phyloP scores from a whole-genome alignment of 2,113 vertebrate genomes.

The Myodes glareolus region DNA sequence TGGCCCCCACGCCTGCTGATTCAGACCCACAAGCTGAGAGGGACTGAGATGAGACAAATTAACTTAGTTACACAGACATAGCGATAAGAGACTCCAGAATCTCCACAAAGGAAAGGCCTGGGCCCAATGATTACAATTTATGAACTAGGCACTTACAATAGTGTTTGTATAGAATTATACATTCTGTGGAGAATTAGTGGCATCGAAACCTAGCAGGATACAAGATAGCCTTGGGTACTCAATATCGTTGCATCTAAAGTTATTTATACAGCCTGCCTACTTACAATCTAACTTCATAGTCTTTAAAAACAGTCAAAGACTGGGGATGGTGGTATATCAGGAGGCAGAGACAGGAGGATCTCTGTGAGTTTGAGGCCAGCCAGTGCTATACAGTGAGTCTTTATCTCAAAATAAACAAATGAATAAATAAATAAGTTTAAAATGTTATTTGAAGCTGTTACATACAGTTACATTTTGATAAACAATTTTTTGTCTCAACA shows the following conservation, averaged over 20 bases:
- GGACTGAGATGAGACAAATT: not conserved
- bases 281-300: slow-evolving; percentile 1
- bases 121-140: not conserved
- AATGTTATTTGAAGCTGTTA: not conserved
- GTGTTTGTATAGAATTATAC: not conserved
- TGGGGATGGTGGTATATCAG: not conserved
- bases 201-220: not conserved
- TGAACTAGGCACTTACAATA: not conserved
- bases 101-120: not conserved
- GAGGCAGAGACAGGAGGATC: too few species aligned
- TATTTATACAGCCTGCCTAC: not conserved
- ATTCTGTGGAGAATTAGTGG: not conserved
- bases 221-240: not conserved
- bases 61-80: not conserved
- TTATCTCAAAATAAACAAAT: not conserved
- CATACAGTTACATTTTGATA: not conserved
- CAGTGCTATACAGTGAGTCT: not conserved
- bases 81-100: not conserved
- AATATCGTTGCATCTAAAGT: not conserved
- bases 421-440: not conserved
- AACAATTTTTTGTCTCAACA: not conserved
- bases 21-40: not conserved
- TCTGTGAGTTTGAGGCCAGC: not conserved
- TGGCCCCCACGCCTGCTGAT: not conserved
- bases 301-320: not conserved